Conservation (phyloP, 2,113 vertebrate species). For the Hemiprocne comata region DNA sequence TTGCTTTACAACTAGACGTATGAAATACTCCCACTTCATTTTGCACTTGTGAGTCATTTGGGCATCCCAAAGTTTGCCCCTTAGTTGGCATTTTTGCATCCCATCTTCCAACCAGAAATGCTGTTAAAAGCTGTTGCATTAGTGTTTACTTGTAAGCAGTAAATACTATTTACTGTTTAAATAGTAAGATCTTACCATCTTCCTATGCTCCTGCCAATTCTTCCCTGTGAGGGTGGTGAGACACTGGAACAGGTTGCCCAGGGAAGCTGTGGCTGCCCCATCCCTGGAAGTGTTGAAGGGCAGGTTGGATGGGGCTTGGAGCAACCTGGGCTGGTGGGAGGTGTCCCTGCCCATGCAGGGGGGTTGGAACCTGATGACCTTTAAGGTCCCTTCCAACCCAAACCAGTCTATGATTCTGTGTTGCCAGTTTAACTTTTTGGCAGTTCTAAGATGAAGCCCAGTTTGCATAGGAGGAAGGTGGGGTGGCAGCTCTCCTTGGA, state of each 20-base stretch:
- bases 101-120: neutral
- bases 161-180: neutral
- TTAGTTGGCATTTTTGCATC: neutral
- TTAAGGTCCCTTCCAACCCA: too few relatives aligned
- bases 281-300: too few relatives aligned
- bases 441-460: neutral
- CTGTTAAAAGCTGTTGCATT: neutral
- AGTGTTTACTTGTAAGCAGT: neutral
- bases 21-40: neutral
- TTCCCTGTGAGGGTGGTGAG: too few relatives aligned
- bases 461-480: too few relatives aligned
- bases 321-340: too few relatives aligned
- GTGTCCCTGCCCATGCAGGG: too few relatives aligned
- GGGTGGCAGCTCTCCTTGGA: neutral
- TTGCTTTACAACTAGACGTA: neutral
- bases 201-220: neutral
- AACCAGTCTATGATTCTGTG: too few relatives aligned
- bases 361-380: too few relatives aligned
- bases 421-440: neutral
- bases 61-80: neutral
- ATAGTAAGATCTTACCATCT: neutral
- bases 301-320: too few relatives aligned
- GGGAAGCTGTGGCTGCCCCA: too few relatives aligned
- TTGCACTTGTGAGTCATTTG: neutral
- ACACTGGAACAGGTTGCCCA: too few relatives aligned